Evolutionary conservation across 2,113 vertebrate genomes (phyloP), one percentile per base, ranked within the genome.

Genomic region (Nothocercus nigrocapillus): DNA sequence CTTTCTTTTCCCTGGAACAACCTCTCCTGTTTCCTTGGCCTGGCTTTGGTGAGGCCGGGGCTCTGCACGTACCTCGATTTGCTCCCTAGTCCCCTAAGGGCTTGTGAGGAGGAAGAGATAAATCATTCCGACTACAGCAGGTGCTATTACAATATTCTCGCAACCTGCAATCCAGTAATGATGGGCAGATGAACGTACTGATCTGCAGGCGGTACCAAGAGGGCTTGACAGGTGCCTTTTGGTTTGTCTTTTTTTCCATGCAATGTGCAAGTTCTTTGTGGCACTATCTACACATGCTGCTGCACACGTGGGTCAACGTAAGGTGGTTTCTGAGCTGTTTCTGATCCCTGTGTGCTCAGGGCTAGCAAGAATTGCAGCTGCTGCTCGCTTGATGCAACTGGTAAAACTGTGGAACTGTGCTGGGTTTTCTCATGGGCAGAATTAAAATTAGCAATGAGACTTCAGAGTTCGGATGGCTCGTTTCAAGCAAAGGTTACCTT

Each of bases 1-100:
- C 78, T 94, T 95, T 92, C 75, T 95, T 94, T 96, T 96, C 85
- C 75, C 67, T 96, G 85, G 91, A 95, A 93, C 61, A 75, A 97
- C 93, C 91, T 93, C 89, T 91, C 93, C 89, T 74, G 89, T 91
- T 94, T 94, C 59, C 75, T 90, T 61, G 74, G 36, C 91, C 79
- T 76, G 51, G 36, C 69, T 67, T 58, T 54, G 68, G n/a, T 47
- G 82, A 80, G 32, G 61, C 83, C 75, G 14, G 77, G 82, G 32
- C 58, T 20, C 74, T 49, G 32, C 62, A 32, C 34, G 73, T 82
- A 75, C 70, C 70, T 80, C 11, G 2, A 73, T 58, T 82, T n/a
- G 76, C 76, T 80, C 59, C 82, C 45, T 69, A 20, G 74, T 91
- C 74, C 76, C 45, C 9, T 4, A 15, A 56, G 6, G 36, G 22